These are phyloP conservation scores for Numida meleagris DNA, from an alignment of 2,113 vertebrate genomes.

Conservation along the genomic window DNA sequence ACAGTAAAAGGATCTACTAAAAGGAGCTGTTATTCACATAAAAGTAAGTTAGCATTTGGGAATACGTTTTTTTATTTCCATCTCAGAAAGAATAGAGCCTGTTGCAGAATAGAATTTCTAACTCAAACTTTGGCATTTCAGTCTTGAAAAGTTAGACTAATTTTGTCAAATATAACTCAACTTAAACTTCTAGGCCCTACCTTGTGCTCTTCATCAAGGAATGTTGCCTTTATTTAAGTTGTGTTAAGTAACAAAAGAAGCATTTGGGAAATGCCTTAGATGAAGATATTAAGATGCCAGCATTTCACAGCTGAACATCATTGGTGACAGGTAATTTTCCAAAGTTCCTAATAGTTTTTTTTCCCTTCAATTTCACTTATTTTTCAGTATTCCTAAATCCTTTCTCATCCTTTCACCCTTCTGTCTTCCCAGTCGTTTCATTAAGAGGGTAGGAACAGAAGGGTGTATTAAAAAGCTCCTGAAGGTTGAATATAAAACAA, in stretches of 20 bases:
- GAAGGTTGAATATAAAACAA: neutral
- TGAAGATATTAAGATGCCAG: constrained; percentile 23
- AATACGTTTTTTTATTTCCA: neutral
- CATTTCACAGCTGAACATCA: constrained; percentile 30
- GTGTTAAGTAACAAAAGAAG: neutral
- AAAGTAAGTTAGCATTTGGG: neutral
- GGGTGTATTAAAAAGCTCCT: neutral
- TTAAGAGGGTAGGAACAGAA: neutral
- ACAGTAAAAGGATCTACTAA: neutral
- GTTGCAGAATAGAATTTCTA: neutral
- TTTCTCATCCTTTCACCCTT: neutral
- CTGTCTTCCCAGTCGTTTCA: neutral
- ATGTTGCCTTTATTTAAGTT: neutral
- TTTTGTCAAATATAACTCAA: neutral
- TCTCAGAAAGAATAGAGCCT: neutral
- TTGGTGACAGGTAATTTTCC: constrained; percentile 29
- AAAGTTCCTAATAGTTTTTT: neutral
- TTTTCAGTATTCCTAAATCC: constrained; percentile 22
- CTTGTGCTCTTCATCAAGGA: neutral
- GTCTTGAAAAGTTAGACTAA: neutral
- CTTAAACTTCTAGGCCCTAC: neutral
- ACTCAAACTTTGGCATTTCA: neutral
- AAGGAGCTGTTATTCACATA: neutral
- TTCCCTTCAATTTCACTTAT: neutral
- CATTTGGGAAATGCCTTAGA: neutral